Evolutionary conservation across 2,888 invertebrate genomes (phyloP).

Genomic region (Galeruca laticollis): DNA sequence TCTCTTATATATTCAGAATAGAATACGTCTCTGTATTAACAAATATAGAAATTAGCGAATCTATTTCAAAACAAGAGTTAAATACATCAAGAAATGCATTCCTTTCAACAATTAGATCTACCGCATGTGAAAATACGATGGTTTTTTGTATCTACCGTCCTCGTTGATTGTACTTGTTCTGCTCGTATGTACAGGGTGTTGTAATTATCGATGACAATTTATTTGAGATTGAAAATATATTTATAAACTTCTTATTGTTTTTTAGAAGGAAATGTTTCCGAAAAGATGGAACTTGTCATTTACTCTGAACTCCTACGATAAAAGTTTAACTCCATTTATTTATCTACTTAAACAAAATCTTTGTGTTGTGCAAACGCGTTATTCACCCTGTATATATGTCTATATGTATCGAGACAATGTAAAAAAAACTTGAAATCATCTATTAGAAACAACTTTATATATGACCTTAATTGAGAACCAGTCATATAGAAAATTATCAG

Average conservation of each 20-base stretch:
- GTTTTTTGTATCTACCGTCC: slow-evolving; percentile 6
- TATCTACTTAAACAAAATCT: no score
- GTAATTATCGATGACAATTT: neutral
- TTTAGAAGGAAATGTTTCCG: no score
- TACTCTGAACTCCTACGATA: no score
- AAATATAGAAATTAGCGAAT: slow-evolving; percentile 32
- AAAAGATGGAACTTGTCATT: no score
- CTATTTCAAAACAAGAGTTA: slow-evolving; percentile 27
- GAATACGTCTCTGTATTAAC: slow-evolving; percentile 12
- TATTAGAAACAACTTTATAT: slow-evolving; percentile 36
- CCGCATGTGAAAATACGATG: slow-evolving; percentile 32
- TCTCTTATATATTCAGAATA: neutral
- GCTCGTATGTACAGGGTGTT: neutral
- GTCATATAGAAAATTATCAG: slow-evolving; percentile 38
- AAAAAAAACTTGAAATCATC: slow-evolving; percentile 27
- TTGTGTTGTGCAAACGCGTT: no score
- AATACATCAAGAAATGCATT: slow-evolving; percentile 31
- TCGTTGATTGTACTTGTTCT: slow-evolving; percentile 7
- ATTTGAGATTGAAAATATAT: no score
- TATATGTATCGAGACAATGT: neutral
- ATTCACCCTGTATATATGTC: no score
- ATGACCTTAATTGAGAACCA: slow-evolving; percentile 38
- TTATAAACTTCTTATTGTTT: no score
- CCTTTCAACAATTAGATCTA: slow-evolving; percentile 34
- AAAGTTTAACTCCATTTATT: no score